Evolutionary conservation across 1,140 invertebrate genomes (phyloP).

Genomic region (Psilanteris sp.): DNA sequence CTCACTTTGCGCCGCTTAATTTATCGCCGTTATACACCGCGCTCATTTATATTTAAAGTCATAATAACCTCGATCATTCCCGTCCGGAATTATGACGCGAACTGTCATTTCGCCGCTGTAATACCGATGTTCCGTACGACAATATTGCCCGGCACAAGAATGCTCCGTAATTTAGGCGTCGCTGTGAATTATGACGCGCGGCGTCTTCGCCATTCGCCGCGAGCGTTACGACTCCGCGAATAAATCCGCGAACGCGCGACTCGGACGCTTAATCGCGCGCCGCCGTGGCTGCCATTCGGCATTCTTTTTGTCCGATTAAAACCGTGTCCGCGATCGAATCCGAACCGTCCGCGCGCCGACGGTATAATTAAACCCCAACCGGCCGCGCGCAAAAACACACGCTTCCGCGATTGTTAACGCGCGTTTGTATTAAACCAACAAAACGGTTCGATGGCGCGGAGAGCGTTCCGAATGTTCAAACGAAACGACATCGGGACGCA

Average conservation of each 20-base stretch:
- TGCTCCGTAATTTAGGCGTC: constrained; percentile 4
- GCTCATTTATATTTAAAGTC: constrained; percentile 53
- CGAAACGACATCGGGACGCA: constrained; percentile 20
- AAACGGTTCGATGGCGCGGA: neutral
- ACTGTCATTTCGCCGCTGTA: constrained; percentile 25
- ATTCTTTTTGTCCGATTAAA: too few relatives aligned
- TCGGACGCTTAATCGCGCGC: too few relatives aligned
- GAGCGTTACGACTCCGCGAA: too few relatives aligned
- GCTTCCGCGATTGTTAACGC: too few relatives aligned
- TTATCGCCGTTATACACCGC: constrained; percentile 39
- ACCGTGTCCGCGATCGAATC: too few relatives aligned
- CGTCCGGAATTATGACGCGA: constrained; percentile 28
- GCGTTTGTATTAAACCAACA: too few relatives aligned
- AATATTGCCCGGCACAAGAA: constrained; percentile 6
- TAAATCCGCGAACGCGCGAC: too few relatives aligned
- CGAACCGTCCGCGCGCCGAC: too few relatives aligned
- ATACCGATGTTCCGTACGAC: constrained; percentile 30
- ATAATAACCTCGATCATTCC: constrained; percentile 56
- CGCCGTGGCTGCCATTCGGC: too few relatives aligned
- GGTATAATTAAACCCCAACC: too few relatives aligned
- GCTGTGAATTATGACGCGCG: constrained; percentile 2
- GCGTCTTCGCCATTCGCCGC: too few relatives aligned
- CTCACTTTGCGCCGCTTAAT: constrained; percentile 52
- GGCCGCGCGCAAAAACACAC: too few relatives aligned
- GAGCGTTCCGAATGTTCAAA: constrained; percentile 5